Percentiles rank a stretch among this genome's conserved stretches.
Evolutionary conservation across 2,113 vertebrate genomes (phyloP).

Genomic region (Dicerorhinus sumatrensis): DNA sequence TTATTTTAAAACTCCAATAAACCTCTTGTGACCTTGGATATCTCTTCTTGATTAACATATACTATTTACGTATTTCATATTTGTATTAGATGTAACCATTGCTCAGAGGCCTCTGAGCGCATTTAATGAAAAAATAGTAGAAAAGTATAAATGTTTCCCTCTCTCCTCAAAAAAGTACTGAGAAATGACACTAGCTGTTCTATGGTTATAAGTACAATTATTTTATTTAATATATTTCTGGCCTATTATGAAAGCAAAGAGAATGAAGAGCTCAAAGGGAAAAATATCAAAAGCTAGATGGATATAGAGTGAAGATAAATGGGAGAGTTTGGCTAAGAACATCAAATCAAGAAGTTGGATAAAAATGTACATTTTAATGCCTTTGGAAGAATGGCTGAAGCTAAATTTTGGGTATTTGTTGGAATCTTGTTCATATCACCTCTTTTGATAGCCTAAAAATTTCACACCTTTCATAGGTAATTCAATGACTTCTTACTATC

Average conservation of each 20-base stretch:
- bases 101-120: not conserved
- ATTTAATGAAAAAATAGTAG: not conserved
- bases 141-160: not conserved
- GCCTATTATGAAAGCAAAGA: too few species aligned
- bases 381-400: not conserved
- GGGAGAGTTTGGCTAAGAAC: not conserved
- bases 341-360: not conserved
- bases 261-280: not conserved
- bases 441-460: not conserved
- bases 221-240: slow-evolving; percentile 52
- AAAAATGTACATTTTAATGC: slow-evolving; percentile 1
- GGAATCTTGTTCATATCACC: not conserved
- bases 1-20: slow-evolving; percentile 48
- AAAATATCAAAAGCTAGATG: not conserved
- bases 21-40: not conserved
- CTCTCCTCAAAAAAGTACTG: not conserved
- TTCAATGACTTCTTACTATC: not conserved
- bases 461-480: not conserved
- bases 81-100: slow-evolving; percentile 13
- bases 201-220: not conserved
- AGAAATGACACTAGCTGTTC: not conserved
- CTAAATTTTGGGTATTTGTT: not conserved
- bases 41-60: not conserved
- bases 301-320: not conserved
- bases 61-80: not conserved